These are phyloP conservation scores for Subacronicta megacephala DNA, from an alignment of 2,888 invertebrate species.

Conservation along the genomic window DNA sequence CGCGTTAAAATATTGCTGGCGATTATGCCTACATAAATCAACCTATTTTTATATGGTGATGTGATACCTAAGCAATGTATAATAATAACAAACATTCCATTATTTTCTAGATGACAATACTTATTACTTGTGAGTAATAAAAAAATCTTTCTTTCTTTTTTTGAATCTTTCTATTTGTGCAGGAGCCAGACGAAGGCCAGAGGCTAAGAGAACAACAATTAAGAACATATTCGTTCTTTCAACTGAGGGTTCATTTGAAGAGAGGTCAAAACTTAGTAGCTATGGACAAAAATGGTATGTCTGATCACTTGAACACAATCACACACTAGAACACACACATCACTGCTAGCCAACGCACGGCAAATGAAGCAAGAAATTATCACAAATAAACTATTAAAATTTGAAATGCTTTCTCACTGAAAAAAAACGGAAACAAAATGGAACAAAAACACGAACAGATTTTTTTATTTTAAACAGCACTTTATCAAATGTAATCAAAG, in stretches of 20 bases:
- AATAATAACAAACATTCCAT: no score
- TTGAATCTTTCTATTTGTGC: constrained; percentile 58
- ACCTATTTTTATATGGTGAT: no score
- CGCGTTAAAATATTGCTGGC: no score
- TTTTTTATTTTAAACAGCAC: no score
- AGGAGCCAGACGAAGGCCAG: constrained; percentile 92
- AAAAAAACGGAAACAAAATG: no score
- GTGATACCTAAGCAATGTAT: no score
- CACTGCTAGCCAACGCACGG: constrained; percentile 44
- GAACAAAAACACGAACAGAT: no score
- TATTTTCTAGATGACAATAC: no score
- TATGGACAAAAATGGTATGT: constrained; percentile 98
- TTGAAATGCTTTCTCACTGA: no score
- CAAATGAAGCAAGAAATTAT: constrained; percentile 5
- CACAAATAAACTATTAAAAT: not conserved
- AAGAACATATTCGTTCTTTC: constrained; percentile 97
- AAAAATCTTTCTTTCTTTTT: not conserved
- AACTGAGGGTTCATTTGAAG: constrained; percentile 96
- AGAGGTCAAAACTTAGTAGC: constrained; percentile 96
- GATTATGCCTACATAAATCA: no score
- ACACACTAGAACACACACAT: constrained; percentile 39
- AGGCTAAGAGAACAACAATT: constrained; percentile 93
- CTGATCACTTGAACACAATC: constrained; percentile 30
- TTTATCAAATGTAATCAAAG: no score
- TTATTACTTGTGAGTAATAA: no score